A percentile compares a stretch with the other conserved stretches of the same genome.
These are phyloP conservation scores for Pyrocoelia pectoralis DNA, from an alignment of 2,888 invertebrate species.

Conservation along the genomic window DNA sequence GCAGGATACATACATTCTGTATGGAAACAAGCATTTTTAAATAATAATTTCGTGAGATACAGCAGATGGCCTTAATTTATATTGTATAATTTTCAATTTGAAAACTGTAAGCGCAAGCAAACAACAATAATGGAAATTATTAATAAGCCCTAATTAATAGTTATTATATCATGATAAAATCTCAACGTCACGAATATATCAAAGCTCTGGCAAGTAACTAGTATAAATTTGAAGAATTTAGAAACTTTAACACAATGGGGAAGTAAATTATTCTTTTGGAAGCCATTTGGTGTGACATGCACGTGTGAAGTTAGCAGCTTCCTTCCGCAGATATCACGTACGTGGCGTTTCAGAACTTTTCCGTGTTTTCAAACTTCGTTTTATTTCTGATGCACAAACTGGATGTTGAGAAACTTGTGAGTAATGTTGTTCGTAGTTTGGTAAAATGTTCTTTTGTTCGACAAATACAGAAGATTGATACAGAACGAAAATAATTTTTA, in stretches of 20 bases:
- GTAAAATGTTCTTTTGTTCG: constrained; percentile 33
- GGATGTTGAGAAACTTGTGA: constrained; percentile 37
- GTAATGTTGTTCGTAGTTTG: constrained; percentile 37
- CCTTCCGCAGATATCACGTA: constrained; percentile 49
- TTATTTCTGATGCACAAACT: constrained; percentile 40
- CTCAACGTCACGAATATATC: constrained; percentile 3
- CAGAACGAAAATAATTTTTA: constrained; percentile 16
- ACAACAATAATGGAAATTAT: too few relatives aligned
- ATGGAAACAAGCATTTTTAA: too few relatives aligned
- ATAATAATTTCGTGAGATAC: too few relatives aligned
- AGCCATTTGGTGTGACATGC: constrained; percentile 46
- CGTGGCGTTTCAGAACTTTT: constrained; percentile 46
- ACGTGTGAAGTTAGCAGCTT: constrained; percentile 50
- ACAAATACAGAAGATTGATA: constrained; percentile 26
- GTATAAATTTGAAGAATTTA: constrained; percentile 21
- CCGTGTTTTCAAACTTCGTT: constrained; percentile 46
- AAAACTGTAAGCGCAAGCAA: too few relatives aligned
- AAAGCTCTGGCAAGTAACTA: constrained; percentile 21
- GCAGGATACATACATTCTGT: too few relatives aligned
- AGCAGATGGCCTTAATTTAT: too few relatives aligned
- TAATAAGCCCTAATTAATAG: too few relatives aligned
- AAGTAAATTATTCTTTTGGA: constrained; percentile 46
- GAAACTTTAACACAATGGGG: constrained; percentile 22
- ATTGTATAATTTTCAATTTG: too few relatives aligned
- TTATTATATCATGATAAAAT: not conserved